Evolutionary conservation across 2,113 vertebrate genomes (phyloP).

Genomic region (Micronycteris hirsuta): DNA sequence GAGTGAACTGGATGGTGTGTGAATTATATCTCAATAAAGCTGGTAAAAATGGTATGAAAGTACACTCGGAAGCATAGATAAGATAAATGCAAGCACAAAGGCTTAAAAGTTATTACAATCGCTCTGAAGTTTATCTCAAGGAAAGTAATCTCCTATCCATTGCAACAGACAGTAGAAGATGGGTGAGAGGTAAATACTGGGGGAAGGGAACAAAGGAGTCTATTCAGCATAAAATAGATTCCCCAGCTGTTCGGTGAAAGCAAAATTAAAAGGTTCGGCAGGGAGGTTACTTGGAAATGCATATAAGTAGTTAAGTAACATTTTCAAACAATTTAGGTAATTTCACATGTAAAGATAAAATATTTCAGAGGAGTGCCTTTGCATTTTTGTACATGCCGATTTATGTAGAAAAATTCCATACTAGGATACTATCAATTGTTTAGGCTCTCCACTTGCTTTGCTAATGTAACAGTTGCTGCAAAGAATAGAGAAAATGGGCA

Average conservation of each 20-base stretch:
- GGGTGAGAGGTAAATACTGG: neutral
- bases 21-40: conserved; percentile 8
- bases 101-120: neutral
- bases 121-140: neutral
- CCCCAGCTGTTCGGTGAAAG: neutral
- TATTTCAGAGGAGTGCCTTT: neutral
- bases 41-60: neutral
- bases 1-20: neutral
- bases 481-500: neutral
- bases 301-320: neutral
- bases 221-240: neutral
- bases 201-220: neutral
- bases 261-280: neutral
- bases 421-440: neutral
- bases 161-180: neutral
- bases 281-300: neutral
- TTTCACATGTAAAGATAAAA: neutral
- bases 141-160: neutral
- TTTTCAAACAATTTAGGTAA: neutral
- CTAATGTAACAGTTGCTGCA: fast-evolving
- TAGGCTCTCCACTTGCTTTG: neutral
- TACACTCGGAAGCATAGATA: neutral
- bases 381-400: neutral
- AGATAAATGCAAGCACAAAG: neutral
- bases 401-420: neutral